These are phyloP conservation scores for Lycocorax pyrrhopterus DNA, from an alignment of 2,113 vertebrate species.

Conservation along the genomic window DNA sequence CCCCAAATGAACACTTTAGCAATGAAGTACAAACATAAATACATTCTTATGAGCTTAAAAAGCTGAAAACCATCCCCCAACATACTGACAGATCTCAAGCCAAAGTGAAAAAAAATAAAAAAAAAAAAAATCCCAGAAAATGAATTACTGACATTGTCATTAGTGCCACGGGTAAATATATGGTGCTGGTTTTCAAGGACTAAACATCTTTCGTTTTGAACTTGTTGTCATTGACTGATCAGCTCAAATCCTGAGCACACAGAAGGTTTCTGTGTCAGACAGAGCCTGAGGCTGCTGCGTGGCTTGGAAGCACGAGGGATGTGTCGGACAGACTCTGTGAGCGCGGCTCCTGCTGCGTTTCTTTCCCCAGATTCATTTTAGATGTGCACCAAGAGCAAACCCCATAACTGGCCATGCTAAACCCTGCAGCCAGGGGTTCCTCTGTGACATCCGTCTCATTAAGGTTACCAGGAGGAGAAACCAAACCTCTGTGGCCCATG, in stretches of 20 bases:
- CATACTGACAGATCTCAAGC: neutral
- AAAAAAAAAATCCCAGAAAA: neutral
- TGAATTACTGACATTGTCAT: neutral
- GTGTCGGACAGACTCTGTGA: neutral
- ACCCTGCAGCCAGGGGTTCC: neutral
- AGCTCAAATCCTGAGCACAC: neutral
- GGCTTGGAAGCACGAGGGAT: neutral
- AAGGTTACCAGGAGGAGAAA: neutral
- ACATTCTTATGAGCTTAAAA: neutral
- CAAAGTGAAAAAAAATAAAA: neutral
- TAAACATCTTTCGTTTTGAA: neutral
- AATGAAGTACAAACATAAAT: neutral
- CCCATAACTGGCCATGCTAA: neutral
- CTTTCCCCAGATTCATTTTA: neutral
- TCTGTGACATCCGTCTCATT: fast-evolving
- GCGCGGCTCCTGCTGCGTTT: fast-evolving
- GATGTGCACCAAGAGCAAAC: neutral
- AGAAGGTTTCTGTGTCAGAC: neutral
- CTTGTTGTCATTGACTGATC: neutral
- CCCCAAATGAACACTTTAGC: neutral
- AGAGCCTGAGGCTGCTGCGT: neutral
- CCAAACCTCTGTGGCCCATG: fast-evolving
- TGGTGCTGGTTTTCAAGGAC: neutral
- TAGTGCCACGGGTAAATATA: neutral
- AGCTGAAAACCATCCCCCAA: neutral